Percentiles rank a stretch among this genome's conserved stretches.
These are phyloP conservation scores for Drosophila nigromelanica DNA, from an alignment of 1,140 invertebrate genomes.

Conservation along the genomic window DNA sequence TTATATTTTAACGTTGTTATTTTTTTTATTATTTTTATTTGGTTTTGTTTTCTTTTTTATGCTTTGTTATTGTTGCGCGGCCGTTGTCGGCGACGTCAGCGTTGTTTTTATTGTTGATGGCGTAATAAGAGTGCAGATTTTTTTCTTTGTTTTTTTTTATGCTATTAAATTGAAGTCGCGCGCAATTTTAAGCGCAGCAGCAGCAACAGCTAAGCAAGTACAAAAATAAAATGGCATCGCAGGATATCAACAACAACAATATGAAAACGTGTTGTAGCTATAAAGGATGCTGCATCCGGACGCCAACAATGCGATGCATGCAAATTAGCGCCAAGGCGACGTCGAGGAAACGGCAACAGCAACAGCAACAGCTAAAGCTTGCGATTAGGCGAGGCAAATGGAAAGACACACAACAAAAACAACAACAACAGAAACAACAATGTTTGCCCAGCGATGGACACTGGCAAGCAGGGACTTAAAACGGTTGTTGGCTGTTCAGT, in stretches of 20 bases:
- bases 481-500: not conserved
- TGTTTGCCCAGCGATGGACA: slow-evolving; percentile 21
- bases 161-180: slow-evolving; percentile 75
- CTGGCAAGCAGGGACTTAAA: slow-evolving; percentile 2
- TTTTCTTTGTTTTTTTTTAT: slow-evolving; percentile 34
- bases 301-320: slow-evolving; percentile 32
- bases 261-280: not conserved
- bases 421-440: not conserved
- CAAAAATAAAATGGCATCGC: slow-evolving; percentile 56
- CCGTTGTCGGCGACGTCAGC: slow-evolving; percentile 27
- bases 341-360: not conserved
- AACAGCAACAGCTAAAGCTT: slow-evolving; percentile 1
- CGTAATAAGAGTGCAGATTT: slow-evolving; percentile 77
- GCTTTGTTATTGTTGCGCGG: slow-evolving; percentile 28
- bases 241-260: slow-evolving; percentile 1
- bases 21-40: slow-evolving; percentile 4
- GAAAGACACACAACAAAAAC: slow-evolving; percentile 36
- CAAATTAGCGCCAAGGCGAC: slow-evolving; percentile 30
- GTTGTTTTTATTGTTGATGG: slow-evolving; percentile 77
- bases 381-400: slow-evolving; percentile 18
- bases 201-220: slow-evolving; percentile 36
- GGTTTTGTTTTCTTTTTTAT: slow-evolving; percentile 41
- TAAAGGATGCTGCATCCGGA: not conserved
- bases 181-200: slow-evolving; percentile 56
- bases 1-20: slow-evolving; percentile 35